These are phyloP conservation scores for Stichopus chloronotus DNA, from an alignment of 35 echinoderm and acorn worm species.

Conservation along the genomic window DNA sequence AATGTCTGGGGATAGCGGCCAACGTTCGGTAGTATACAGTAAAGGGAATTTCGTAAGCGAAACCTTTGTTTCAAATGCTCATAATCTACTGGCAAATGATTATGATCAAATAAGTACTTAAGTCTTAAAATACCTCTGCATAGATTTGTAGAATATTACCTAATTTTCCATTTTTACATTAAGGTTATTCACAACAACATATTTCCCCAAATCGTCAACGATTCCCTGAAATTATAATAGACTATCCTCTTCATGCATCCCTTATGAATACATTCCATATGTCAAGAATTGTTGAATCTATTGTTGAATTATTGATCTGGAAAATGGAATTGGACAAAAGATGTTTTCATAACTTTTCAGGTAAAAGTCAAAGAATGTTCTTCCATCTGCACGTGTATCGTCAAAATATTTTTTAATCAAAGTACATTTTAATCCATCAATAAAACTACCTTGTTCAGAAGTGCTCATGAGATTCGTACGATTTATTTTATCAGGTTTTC, in stretches of 20 bases:
- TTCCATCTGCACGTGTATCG: background rate
- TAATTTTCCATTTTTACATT: slow-evolving; percentile 3
- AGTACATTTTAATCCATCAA: background rate
- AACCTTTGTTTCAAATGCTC: background rate
- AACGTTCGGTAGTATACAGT: slow-evolving; percentile 27
- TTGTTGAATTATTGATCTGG: background rate
- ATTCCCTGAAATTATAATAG: background rate
- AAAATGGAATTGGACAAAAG: background rate
- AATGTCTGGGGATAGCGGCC: background rate
- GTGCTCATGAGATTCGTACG: too few species aligned
- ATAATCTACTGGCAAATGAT: background rate
- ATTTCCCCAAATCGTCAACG: background rate
- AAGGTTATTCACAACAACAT: background rate
- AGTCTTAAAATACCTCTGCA: too few species aligned
- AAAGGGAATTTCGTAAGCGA: background rate
- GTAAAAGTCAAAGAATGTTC: slow-evolving; percentile 21
- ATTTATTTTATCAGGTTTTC: background rate
- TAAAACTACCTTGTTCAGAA: too few species aligned
- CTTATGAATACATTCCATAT: background rate
- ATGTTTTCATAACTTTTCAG: background rate
- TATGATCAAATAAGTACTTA: background rate
- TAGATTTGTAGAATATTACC: background rate
- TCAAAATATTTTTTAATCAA: background rate
- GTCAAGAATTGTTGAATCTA: too few species aligned
- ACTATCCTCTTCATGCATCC: background rate